Percentiles rank a stretch among this genome's conserved stretches.
Evolutionary conservation across 2,113 vertebrate genomes (phyloP).

Genomic region (Pseudorasbora parva): DNA sequence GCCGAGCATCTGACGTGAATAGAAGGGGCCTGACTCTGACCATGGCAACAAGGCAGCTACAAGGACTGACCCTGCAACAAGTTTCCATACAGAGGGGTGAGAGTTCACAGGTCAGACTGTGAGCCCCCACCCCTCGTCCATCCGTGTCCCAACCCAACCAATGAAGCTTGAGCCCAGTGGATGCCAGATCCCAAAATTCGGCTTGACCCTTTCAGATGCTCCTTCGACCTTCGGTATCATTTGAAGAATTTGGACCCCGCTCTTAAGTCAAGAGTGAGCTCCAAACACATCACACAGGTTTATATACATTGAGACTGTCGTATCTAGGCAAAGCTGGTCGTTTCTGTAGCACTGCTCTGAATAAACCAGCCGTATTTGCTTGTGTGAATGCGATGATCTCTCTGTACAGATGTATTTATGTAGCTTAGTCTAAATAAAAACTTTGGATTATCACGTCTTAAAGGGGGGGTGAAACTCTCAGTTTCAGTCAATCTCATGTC

Average conservation of each 20-base stretch:
- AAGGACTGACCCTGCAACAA: conserved; percentile 97
- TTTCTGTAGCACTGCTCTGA: not conserved
- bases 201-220: not conserved
- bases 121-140: conserved; percentile 89
- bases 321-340: not conserved
- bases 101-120: conserved; percentile 95
- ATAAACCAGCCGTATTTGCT: not conserved
- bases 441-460: conserved; percentile 7
- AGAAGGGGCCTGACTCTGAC: conserved; percentile 92
- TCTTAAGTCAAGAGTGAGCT: not conserved
- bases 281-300: not conserved
- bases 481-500: too few relatives aligned
- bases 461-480: too few relatives aligned
- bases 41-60: conserved; percentile 94
- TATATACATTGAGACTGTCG: not conserved
- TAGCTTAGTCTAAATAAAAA: conserved; percentile 16
- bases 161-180: conserved; percentile 10
- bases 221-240: not conserved
- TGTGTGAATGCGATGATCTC: not conserved
- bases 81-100: conserved; percentile 95
- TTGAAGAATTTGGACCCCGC: not conserved
- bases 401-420: conserved; percentile 1
- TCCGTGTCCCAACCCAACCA: conserved; percentile 27
- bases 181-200: not conserved
- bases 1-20: conserved; percentile 87